Percentiles rank a stretch among this genome's conserved stretches.
Evolutionary conservation across 1,140 invertebrate genomes (phyloP).

Genomic region (Heliconius eleuchia): DNA sequence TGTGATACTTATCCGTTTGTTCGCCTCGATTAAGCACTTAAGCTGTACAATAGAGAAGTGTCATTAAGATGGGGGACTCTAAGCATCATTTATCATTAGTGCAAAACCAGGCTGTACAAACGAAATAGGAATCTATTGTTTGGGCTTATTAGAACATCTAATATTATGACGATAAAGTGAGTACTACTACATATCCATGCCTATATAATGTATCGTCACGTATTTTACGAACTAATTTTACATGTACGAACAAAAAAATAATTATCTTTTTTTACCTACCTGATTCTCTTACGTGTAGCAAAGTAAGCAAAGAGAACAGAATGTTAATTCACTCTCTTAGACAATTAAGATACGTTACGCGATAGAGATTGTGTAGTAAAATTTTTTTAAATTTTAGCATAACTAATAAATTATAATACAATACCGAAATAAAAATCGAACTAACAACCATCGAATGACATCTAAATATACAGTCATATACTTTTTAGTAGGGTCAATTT

Average conservation of each 20-base stretch:
- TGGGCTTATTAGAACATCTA: not conserved
- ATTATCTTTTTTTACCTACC: no score
- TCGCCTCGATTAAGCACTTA: slow-evolving; percentile 22
- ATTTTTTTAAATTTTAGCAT: no score
- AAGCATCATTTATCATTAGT: slow-evolving; percentile 23
- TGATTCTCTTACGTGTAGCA: no score
- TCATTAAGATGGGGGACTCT: slow-evolving; percentile 25
- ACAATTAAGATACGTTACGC: no score
- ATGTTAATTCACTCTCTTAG: no score
- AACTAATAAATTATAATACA: no score
- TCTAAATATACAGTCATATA: no score
- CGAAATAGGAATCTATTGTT: slow-evolving; percentile 35
- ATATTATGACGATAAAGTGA: not conserved
- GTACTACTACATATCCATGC: not conserved
- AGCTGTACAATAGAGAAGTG: slow-evolving; percentile 7
- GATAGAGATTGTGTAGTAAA: no score
- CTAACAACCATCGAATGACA: no score
- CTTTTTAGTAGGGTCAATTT: no score
- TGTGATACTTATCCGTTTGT: slow-evolving; percentile 12
- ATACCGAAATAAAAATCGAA: no score
- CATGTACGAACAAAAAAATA: not conserved
- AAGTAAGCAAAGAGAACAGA: no score
- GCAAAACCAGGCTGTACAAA: slow-evolving; percentile 25
- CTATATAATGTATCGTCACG: not conserved
- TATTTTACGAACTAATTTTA: not conserved